Conservation (phyloP, 2,113 vertebrate genomes). For the Trogon melanurus region DNA sequence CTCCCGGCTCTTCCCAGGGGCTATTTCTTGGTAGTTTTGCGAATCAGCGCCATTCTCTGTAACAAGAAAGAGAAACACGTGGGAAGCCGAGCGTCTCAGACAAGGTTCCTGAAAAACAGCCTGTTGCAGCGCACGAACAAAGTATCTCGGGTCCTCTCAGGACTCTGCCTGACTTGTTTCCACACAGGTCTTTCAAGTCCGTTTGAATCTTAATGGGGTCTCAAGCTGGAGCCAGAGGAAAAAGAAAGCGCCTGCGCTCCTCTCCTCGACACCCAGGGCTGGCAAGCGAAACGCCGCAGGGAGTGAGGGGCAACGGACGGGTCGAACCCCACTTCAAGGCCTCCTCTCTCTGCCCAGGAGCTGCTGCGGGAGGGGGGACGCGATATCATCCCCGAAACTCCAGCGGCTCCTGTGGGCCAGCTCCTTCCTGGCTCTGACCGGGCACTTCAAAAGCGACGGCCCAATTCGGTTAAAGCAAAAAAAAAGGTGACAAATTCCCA, state of each 20-base stretch:
- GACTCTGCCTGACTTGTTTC: neutral
- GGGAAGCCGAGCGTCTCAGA: neutral
- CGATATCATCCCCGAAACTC: too few species aligned
- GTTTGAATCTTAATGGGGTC: neutral
- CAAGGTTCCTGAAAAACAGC: neutral
- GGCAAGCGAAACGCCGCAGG: accelerated
- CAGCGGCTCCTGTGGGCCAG: too few species aligned
- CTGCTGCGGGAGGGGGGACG: too few species aligned
- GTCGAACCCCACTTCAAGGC: neutral
- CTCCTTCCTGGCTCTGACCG: too few species aligned
- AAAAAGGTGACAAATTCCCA: neutral
- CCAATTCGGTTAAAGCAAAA: too few species aligned
- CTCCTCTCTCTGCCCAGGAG: neutral
- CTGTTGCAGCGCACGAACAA: accelerated
- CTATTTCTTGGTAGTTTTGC: slow-evolving; percentile 99
- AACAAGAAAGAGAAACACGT: slow-evolving; percentile 44
- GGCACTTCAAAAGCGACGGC: too few species aligned
- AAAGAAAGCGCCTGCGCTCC: neutral
- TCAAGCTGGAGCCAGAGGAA: neutral
- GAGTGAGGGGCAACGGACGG: accelerated
- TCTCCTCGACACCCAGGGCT: neutral
- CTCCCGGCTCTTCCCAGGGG: slow-evolving; percentile 44
- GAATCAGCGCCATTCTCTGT: slow-evolving; percentile 99
- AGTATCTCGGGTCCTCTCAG: neutral
- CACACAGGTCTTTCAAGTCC: neutral